Evolutionary conservation across 2,888 invertebrate genomes (phyloP).

Genomic region (Agonopterix arenella): DNA sequence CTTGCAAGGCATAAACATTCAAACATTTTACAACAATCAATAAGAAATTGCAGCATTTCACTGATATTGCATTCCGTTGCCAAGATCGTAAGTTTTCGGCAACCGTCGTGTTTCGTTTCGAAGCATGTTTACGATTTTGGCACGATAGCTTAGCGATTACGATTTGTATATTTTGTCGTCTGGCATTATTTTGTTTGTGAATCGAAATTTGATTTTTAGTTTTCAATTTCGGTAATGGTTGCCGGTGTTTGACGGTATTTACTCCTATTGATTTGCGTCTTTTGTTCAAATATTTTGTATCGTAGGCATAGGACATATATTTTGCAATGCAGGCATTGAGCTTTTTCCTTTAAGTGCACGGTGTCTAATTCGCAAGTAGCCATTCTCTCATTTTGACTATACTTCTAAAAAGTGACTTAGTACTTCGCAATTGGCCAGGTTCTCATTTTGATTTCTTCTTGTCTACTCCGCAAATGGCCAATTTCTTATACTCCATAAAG

Average conservation of each 20-base stretch:
- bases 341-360: too few species aligned
- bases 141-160: slow-evolving; percentile 26
- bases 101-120: slow-evolving; percentile 16
- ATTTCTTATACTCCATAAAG: too few species aligned
- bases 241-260: background rate
- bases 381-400: too few species aligned
- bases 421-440: too few species aligned
- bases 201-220: background rate
- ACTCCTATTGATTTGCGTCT: background rate
- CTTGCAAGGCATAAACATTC: slow-evolving; percentile 10
- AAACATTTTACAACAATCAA: slow-evolving; percentile 16
- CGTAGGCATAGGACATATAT: too few species aligned
- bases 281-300: too few species aligned
- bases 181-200: too few species aligned
- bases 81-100: slow-evolving; percentile 33
- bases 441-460: too few species aligned
- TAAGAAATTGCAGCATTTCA: slow-evolving; percentile 29
- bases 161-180: slow-evolving; percentile 19
- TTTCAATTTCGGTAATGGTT: background rate
- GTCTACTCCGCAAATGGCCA: too few species aligned
- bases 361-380: too few species aligned
- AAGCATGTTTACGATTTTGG: slow-evolving; percentile 40
- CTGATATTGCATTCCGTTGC: slow-evolving; percentile 23
- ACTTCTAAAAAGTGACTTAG: too few species aligned
- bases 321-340: too few species aligned